Base-by-base conservation (phyloP, 2,113 vertebrate genomes). In the Mesembrinibis cayennensis region DNA sequence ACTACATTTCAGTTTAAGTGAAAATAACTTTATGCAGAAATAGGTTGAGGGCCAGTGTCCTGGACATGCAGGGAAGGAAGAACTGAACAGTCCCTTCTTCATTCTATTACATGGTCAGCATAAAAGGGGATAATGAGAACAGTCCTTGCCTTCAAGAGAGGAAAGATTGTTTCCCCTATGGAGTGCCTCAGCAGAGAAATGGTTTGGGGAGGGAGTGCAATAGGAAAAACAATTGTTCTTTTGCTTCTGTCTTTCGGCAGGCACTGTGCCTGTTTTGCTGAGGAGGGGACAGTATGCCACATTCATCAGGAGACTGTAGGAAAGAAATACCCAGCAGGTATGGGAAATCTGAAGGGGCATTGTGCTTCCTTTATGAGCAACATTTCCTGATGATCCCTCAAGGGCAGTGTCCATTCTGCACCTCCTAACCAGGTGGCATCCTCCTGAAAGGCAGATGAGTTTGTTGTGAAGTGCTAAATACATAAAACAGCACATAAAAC, bases 1-100 rank as follows among this genome's bases (percentile, higher is more conserved):
- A 65, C 89, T 74, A 40, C 38, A 55, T 65, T 94, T 91, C 58
- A 88, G 20, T 93, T 93, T 94, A 90, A 91, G 62, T 86, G 62
- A 93, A 95, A 95, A 93, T 91, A 81, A 53, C 32, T 90, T 91
- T 73, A 77, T 81, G 62, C 55, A 95, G 74, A 88, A 93, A 72
- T 50, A 88, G 9, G 23, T 71, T 83, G 71, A 85, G 67, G 36
- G 42, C 67, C 53, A 79, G 49, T 6, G 9, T 62, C 53, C 53
- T 73, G 66, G n/a, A 53, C 29, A 55, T 19, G 21, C 63, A 49
- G 63, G 23, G 82, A 82, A 89, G 38, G 78, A 90, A 92, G 50
- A 47, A 87, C 16, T 93, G 67, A 90, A 81, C 42, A 83, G 74
- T 55, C 38, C 67, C 55, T 87, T 91, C 58, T 89, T 82, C 83